Conservation (phyloP, 2,113 vertebrate species). For the Etia nguti region DNA sequence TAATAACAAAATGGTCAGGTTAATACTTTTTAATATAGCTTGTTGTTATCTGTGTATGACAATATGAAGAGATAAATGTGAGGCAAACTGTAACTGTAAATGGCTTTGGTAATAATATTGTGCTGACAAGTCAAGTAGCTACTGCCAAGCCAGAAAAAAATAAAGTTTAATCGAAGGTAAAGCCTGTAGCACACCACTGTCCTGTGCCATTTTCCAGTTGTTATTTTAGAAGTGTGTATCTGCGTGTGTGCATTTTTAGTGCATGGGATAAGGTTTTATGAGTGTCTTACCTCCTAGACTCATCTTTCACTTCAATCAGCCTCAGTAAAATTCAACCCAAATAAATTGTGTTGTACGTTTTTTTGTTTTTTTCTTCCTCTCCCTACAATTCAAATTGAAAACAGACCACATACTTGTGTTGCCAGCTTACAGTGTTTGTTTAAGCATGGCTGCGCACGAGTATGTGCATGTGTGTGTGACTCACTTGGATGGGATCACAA, state of each 20-base stretch:
- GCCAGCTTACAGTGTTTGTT: constrained; percentile 62
- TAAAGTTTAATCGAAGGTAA: not conserved
- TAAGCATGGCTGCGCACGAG: not conserved
- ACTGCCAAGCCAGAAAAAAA: not conserved
- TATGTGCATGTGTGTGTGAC: not conserved
- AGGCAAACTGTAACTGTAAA: not conserved
- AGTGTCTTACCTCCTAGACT: not conserved
- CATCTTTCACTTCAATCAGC: constrained; percentile 26
- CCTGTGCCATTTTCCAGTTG: constrained; percentile 5
- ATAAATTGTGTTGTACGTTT: constrained; percentile 38
- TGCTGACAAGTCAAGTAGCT: not conserved
- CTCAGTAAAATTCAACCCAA: constrained; percentile 46
- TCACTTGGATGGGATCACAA: constrained; percentile 50
- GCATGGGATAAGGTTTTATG: not conserved
- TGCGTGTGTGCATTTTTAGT: not conserved
- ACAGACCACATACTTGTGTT: constrained; percentile 40
- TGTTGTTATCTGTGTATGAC: rapidly evolving
- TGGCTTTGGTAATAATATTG: not conserved
- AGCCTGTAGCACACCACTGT: not conserved
- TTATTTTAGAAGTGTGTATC: not conserved
- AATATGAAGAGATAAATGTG: not conserved
- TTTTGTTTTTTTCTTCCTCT: not conserved
- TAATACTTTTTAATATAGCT: not conserved
- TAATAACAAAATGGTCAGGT: not conserved
- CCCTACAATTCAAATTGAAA: constrained; percentile 54